Percentiles rank a stretch among this genome's conserved stretches.
Conservation (phyloP, 2,797 vertebrate genomes). For the Nannoperca australis region DNA sequence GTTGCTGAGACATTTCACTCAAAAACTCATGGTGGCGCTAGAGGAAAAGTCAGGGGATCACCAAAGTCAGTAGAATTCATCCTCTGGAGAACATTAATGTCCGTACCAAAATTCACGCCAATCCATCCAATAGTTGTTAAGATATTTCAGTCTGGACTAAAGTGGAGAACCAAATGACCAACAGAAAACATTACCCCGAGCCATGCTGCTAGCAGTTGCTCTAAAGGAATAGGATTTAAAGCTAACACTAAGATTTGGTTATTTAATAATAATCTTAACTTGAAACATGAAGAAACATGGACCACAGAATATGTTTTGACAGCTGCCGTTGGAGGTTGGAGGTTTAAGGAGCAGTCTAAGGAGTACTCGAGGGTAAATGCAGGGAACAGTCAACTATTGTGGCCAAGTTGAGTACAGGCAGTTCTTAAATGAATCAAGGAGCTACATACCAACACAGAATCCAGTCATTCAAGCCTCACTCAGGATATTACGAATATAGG, state of each 20-base stretch:
- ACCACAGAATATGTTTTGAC: background rate
- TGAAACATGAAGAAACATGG: conserved; percentile 18
- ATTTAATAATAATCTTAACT: background rate
- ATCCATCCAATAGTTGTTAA: too few species aligned
- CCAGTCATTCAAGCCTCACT: conserved; percentile 6
- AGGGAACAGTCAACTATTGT: background rate
- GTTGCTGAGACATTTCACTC: background rate
- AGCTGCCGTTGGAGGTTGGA: background rate
- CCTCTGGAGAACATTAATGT: too few species aligned
- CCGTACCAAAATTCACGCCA: too few species aligned
- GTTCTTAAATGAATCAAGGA: background rate
- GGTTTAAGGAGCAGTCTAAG: conserved; percentile 12
- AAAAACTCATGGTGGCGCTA: too few species aligned
- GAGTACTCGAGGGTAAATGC: background rate
- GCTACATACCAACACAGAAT: background rate
- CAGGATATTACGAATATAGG: background rate
- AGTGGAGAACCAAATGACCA: background rate
- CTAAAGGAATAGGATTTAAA: background rate
- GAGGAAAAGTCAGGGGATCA: too few species aligned
- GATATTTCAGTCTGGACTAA: background rate
- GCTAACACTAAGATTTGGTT: background rate
- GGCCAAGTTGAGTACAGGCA: background rate
- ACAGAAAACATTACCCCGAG: background rate
- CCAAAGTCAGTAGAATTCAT: too few species aligned
- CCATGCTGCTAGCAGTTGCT: background rate